A percentile compares a stretch with the other conserved stretches of the same genome.
Conservation (phyloP, 2,888 invertebrate species). For the Drosophila nigricruria region DNA sequence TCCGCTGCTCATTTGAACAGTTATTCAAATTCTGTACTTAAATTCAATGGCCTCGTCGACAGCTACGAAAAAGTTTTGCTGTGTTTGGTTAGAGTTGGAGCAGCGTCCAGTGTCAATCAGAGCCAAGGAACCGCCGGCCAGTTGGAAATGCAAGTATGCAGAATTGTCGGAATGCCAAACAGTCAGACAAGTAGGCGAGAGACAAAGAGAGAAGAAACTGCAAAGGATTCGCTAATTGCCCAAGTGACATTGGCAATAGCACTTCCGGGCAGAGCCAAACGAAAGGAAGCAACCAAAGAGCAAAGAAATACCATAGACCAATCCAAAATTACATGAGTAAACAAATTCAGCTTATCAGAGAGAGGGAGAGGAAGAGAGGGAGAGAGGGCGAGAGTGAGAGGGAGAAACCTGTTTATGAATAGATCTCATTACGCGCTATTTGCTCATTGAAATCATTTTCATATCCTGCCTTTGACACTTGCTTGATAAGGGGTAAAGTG, state of each 20-base stretch:
- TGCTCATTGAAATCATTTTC: conserved; percentile 41
- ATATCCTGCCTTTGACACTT: conserved; percentile 37
- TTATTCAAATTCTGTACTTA: conserved; percentile 32
- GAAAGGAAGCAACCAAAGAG: neutral
- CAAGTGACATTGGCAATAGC: conserved; percentile 56
- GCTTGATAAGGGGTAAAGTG: conserved; percentile 19
- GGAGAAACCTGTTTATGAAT: conserved; percentile 35
- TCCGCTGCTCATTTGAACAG: conserved; percentile 14
- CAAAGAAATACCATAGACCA: neutral
- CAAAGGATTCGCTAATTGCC: conserved; percentile 46
- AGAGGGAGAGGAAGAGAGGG: neutral
- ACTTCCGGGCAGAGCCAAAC: conserved; percentile 32
- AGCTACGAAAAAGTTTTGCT: conserved; percentile 35
- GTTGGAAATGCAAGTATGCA: conserved; percentile 28
- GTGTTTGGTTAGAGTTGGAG: conserved; percentile 30
- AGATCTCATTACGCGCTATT: conserved; percentile 39
- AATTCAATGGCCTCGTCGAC: conserved; percentile 39
- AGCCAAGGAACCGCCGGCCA: conserved; percentile 33
- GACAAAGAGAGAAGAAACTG: conserved; percentile 9
- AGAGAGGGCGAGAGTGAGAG: neutral
- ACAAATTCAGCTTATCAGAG: conserved; percentile 1
- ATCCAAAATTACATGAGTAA: conserved; percentile 9
- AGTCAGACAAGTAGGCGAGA: conserved; percentile 14
- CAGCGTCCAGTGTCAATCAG: conserved; percentile 38
- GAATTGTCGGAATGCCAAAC: conserved; percentile 15